Evolutionary conservation across 2,888 invertebrate species (phyloP), one percentile per base, ranked within the genome.

Genomic region (Oligia fasciuncula): DNA sequence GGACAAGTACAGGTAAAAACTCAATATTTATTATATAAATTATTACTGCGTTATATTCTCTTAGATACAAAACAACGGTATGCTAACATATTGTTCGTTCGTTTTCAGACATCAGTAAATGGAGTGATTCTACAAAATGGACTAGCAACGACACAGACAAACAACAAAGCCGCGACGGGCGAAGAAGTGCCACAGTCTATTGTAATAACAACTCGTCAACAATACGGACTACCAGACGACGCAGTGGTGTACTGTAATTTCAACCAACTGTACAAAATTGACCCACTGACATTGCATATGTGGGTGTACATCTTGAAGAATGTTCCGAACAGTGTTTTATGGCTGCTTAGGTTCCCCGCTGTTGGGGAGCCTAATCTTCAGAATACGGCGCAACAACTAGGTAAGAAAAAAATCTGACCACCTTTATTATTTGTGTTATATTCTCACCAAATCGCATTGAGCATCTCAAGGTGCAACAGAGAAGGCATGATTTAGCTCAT

Each of bases 181-280:
- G 99, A 99, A 94, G 99, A 99, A 95, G 99, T 99, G 1, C 99
- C 99, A 0, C 98, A 99, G 91, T 99, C 98, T 89, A 99, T 99
- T 89, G 99, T 99, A 29, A 98, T 99, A 82, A 99, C 99, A 2
- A 99, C 99, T 1, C 97, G 99, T 73, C 98, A 99, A 92, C 99
- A 99, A 94, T 99, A 99, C 94, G 98, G 99, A 14, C 95, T 99
- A 81, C 99, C 99, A 0, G 99, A 99, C 90, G 99, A 99, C 88
- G 99, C 99, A 0, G 98, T 99, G 70, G 99, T 99, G 4, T 99
- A 99, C 94, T 99, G 99, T 94, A 99, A 99, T 96, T 99, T 99
- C 96, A 99, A 99, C 97, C 99, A 99, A 93, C 97, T 99, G 80
- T 99, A 99, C 96, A 99, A 99, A 97, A 99, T 99, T 86, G 99